These are phyloP conservation scores for Falco biarmicus DNA, from an alignment of 2,797 vertebrate genomes.

Conservation along the genomic window DNA sequence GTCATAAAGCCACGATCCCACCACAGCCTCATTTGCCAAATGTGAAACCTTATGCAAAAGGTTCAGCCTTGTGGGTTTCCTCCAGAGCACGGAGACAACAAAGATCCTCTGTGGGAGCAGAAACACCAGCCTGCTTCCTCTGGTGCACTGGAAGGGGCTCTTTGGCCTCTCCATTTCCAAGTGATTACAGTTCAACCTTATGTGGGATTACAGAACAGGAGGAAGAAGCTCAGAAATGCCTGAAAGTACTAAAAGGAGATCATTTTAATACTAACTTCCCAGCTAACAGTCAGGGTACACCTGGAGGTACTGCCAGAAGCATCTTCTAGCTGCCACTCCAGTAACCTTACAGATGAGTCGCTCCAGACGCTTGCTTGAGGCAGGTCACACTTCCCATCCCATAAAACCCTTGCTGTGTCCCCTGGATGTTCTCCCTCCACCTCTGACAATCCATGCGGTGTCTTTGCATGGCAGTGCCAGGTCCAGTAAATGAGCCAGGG, in stretches of 20 bases:
- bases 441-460: neutral
- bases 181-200: neutral
- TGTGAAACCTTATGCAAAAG: neutral
- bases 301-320: neutral
- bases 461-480: neutral
- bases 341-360: neutral
- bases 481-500: neutral
- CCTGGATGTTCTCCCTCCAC: neutral
- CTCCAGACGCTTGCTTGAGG: neutral
- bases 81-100: neutral
- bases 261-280: neutral
- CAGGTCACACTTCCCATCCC: neutral
- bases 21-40: neutral
- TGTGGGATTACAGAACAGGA: neutral
- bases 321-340: neutral
- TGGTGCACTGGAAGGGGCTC: neutral
- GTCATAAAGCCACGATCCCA: constrained; percentile 32
- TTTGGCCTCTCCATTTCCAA: neutral
- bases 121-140: constrained; percentile 2
- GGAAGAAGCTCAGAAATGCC: neutral
- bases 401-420: neutral
- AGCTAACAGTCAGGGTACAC: neutral
- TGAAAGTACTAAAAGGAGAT: neutral
- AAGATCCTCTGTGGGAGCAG: constrained; percentile 9
- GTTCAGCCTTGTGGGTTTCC: constrained; percentile 30